Evolutionary conservation across 64 coral and sea anemone genomes (phyloP).

Genomic region (Hydrozoanthus tunicans): DNA sequence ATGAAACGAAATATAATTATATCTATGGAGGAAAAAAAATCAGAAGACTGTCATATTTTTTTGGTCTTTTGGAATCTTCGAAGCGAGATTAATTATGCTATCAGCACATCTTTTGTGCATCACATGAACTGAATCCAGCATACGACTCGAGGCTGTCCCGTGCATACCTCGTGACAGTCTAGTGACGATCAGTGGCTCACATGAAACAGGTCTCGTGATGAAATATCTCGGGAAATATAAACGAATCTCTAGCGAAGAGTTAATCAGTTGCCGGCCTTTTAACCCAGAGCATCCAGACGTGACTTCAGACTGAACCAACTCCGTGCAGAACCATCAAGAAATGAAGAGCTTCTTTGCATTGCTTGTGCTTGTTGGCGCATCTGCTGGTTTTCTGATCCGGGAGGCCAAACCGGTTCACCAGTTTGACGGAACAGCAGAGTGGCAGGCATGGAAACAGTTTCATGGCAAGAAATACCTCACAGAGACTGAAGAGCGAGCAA

Average conservation of each 20-base stretch:
- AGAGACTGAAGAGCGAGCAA: conserved; percentile 51
- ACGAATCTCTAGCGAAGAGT: background rate
- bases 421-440: conserved; percentile 46
- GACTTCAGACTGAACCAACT: background rate
- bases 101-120: too few relatives aligned
- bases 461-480: conserved; percentile 57
- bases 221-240: background rate
- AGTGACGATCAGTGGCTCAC: background rate
- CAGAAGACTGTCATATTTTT: too few relatives aligned
- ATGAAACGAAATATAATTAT: too few relatives aligned
- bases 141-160: too few relatives aligned
- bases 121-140: too few relatives aligned
- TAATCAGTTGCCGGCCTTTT: background rate
- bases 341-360: conserved; percentile 15
- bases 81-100: too few relatives aligned
- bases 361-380: background rate
- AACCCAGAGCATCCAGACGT: background rate
- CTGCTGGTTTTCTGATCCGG: conserved; percentile 2
- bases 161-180: background rate
- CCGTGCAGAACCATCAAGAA: background rate
- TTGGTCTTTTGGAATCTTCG: too few relatives aligned
- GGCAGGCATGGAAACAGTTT: conserved; percentile 79
- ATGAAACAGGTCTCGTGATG: background rate
- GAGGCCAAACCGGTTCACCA: background rate
- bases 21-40: too few relatives aligned